phyloP scores from a whole-genome alignment of 2,797 vertebrate genomes.

The Setipinna tenuifilis region DNA sequence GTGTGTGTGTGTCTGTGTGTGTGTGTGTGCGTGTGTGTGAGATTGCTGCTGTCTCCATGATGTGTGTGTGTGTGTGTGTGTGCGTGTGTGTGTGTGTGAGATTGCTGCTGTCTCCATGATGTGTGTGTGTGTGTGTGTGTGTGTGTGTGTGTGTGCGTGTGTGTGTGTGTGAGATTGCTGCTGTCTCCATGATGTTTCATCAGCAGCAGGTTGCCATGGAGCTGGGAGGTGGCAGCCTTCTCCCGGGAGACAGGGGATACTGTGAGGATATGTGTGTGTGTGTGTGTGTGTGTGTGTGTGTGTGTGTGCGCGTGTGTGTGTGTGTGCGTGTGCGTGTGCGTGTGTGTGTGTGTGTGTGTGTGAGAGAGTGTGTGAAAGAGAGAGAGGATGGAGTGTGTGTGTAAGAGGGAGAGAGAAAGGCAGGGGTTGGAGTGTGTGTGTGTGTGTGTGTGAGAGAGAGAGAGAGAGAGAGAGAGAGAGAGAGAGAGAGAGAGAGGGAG shows the following conservation, averaged over 20 bases:
- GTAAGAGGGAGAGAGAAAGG: no score
- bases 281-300: constrained; percentile 31
- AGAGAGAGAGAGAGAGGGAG: no score
- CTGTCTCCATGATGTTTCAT: background rate
- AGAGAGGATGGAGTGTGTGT: no score
- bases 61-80: no score
- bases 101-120: no score
- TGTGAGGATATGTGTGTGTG: constrained; percentile 27
- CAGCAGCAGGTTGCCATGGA: constrained; percentile 1
- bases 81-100: no score
- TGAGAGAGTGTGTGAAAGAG: no score
- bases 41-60: no score
- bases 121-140: background rate
- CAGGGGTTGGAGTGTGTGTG: background rate
- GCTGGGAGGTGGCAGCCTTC: background rate
- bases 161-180: constrained; percentile 7
- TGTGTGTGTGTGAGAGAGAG: background rate
- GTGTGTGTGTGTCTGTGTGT: background rate
- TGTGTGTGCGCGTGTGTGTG: constrained; percentile 38
- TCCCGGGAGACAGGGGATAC: background rate
- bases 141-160: constrained; percentile 11
- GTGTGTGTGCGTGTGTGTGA: no score
- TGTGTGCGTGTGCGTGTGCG: background rate
- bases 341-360: background rate
- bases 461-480: no score